These are phyloP conservation scores for Melieria crassipennis DNA, from an alignment of 2,888 invertebrate genomes.

Conservation along the genomic window DNA sequence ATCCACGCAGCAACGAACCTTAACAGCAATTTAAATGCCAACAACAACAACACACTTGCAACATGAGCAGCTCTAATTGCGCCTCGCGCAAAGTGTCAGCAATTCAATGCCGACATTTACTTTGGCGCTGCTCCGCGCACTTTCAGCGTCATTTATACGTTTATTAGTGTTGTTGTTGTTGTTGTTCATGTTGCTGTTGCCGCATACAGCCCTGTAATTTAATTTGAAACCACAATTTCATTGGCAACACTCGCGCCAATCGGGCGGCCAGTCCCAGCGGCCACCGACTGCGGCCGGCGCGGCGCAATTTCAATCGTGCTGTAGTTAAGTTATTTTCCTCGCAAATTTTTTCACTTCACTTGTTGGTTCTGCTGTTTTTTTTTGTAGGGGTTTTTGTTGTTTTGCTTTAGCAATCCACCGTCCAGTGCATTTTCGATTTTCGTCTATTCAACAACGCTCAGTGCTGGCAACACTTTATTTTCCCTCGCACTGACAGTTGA, in stretches of 20 bases:
- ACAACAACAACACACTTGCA: too few species aligned
- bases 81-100: too few species aligned
- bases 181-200: conserved; percentile 12
- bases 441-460: not conserved
- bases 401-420: too few species aligned
- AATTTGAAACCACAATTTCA: conserved; percentile 44
- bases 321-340: conserved; percentile 20
- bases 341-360: conserved; percentile 8
- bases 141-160: not conserved
- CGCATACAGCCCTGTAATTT: conserved; percentile 41
- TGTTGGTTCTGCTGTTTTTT: not conserved
- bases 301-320: conserved; percentile 14
- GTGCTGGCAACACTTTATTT: conserved; percentile 3
- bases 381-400: too few species aligned
- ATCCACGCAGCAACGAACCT: too few species aligned
- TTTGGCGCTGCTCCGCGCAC: not conserved
- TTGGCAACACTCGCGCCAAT: conserved; percentile 29
- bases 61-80: conserved; percentile 1
- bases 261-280: too few species aligned
- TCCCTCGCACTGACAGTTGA: not conserved
- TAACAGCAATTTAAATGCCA: too few species aligned
- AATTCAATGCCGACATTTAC: too few species aligned
- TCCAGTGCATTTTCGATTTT: not conserved
- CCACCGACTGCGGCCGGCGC: not conserved
- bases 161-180: not conserved